Evolutionary conservation across 2,888 invertebrate species (phyloP), one percentile per base, ranked within the genome.

Genomic region (Orchesellides sinensis): DNA sequence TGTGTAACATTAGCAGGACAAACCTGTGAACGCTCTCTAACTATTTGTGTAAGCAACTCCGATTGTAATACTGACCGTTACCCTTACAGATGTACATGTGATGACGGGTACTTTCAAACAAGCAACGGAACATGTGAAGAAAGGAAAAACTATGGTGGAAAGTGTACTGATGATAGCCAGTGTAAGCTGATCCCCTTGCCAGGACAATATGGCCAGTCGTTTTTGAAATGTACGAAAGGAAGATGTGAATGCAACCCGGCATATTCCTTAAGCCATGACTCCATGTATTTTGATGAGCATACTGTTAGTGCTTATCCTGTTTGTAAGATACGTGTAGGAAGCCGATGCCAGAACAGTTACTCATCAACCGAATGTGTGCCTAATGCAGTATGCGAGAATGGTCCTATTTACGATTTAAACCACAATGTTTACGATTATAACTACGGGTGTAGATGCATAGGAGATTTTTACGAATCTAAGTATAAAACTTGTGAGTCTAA

Each of bases 281-380:
- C n/a, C n/a, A n/a, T n/a, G n/a, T n/a, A n/a, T n/a, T n/a, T n/a
- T n/a, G n/a, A n/a, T n/a, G n/a, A n/a, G n/a, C n/a, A n/a, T n/a
- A n/a, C n/a, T n/a, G n/a, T n/a, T n/a, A n/a, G n/a, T n/a, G n/a
- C n/a, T n/a, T n/a, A n/a, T n/a, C n/a, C n/a, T n/a, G n/a, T n/a
- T n/a, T n/a, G n/a, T n/a, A n/a, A n/a, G n/a, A n/a, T n/a, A n/a
- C n/a, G n/a, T n/a, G n/a, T n/a, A n/a, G n/a, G n/a, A n/a, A n/a
- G n/a, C n/a, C n/a, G n/a, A n/a, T n/a, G n/a, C n/a, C n/a, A n/a
- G n/a, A n/a, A n/a, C n/a, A n/a, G n/a, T n/a, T n/a, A n/a, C n/a
- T n/a, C n/a, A n/a, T n/a, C n/a, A n/a, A n/a, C n/a, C n/a, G 27
- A 45, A n/a, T 72, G 72, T 19, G 23, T 72, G 12, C 8, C 29